A percentile compares a stretch with the other conserved stretches of the same genome.
Conservation (phyloP, 2,113 vertebrate species). For the Microtus pennsylvanicus region DNA sequence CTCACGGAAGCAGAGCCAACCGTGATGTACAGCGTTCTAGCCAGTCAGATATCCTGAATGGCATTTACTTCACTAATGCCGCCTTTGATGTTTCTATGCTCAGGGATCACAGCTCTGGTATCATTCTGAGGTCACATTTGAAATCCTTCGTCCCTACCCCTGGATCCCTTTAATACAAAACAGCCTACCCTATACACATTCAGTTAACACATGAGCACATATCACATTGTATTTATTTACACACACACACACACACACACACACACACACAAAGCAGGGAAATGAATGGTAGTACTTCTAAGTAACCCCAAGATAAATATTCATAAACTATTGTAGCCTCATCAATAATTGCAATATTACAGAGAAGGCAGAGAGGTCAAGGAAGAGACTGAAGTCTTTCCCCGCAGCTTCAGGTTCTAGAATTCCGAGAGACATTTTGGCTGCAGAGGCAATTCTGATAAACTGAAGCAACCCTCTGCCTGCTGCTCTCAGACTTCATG, state of each 20-base stretch:
- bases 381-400: neutral
- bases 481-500: neutral
- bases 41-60: neutral
- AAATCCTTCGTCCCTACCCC: neutral
- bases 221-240: too few species aligned
- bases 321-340: neutral
- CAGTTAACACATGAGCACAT: fast-evolving
- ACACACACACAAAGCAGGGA: neutral
- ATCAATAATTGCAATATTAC: neutral
- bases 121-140: neutral
- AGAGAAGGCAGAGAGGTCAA: neutral
- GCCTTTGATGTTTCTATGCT: neutral
- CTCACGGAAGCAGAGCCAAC: neutral
- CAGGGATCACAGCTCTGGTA: neutral
- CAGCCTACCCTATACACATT: too few species aligned
- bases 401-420: neutral
- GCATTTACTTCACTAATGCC: neutral
- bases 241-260: neutral
- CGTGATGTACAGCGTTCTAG: neutral
- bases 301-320: neutral
- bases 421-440: neutral
- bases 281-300: neutral
- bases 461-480: neutral
- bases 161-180: neutral
- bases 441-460: neutral